Evolutionary conservation across 2,888 invertebrate species (phyloP), one percentile per base, ranked within the genome.

Genomic region (Drosophila basisetae): DNA sequence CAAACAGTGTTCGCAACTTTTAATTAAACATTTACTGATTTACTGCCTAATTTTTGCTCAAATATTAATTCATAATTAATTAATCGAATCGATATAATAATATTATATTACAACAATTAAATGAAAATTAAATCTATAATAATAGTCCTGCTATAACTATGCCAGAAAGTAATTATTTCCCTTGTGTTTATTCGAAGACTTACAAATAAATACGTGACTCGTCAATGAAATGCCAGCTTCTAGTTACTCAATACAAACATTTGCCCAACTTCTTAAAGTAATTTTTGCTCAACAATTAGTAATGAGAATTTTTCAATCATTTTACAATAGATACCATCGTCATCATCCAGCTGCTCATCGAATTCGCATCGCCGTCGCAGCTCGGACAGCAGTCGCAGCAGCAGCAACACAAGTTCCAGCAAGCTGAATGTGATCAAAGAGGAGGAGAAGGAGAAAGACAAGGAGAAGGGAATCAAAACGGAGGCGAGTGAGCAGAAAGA

Each of bases 351-450:
- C 66, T 83, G 89, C 62, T 86, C 91, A 53, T 82, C 86, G 25
- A 81, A 91, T 68, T 85, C 91, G 25, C 82, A 83, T 70, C 80
- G 91, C 37, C 90, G 91, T 5, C 90, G 91, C 35, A 92, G 92
- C 69, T 92, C 92, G 0, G 92, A 92, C 18, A 91, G 92, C 72
- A 92, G 91, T 67, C 88, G 92, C 28, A 82, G 90, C 68, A 91
- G 92, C 68, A 89, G 90, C 56, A 86, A 85, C 58, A 91, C 76
- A 49, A 73, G 77, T 30, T 78, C 76, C 60, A 78, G 59, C 61
- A 82, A 81, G 31, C 59, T 69, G 37, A 43, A 10, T 11, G 33
- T 50, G 31, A 65, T 78, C 13, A 84, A 84, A 47, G 78, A 78
- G 30, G 76, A 77, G 30, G 74, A 76, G 30, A 75, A 61, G 28